Evolutionary conservation across 2,797 vertebrate species (phyloP), one percentile per base, ranked within the genome.

Genomic region (Lagocephalus sceleratus): DNA sequence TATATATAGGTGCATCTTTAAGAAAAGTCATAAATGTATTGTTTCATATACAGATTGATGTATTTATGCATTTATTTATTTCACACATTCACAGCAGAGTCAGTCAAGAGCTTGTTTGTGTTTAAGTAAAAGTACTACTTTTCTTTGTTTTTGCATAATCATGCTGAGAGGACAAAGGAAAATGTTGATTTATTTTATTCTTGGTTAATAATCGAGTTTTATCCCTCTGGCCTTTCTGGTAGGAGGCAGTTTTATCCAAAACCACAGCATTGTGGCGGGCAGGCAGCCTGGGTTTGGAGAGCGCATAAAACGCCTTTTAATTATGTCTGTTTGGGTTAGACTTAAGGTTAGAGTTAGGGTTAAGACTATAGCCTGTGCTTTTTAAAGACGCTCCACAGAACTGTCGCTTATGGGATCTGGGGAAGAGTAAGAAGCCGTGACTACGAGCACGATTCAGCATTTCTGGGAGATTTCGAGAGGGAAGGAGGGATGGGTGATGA

Each of bases 51-150:
- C 61, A 35, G 32, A 71, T 55, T 82, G 76, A 83, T 58, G 56
- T 89, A 86, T 89, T 86, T 84, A 86, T 88, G 79, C 66, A 79
- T 81, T 88, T 89, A 92, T 91, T 92, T 92, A 91, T 92, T 91
- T 84, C 58, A 74, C 68, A 70, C 62, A 73, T 75, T 58, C 65
- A 73, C 67, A 73, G 54, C 59, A 76, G 79, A n/a, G 56, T 78
- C 68, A 61, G 64, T 68, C 14, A 62, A 60, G 52, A 57, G 50
- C 47, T 75, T 69, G 45, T 69, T 67, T 59, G 54, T 49, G 62
- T 41, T 22, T 22, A 2, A 73, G 71, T 73, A 22, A 61, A 55
- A 59, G 75, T 54, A 48, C 54, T 50, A 51, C 9, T 49, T 14
- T 54, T 44, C 38, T 47, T 65, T 41, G 19, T 56, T 59, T 65